Conservation (phyloP, 2,797 vertebrate genomes). For the Tiaroga cobitis region DNA sequence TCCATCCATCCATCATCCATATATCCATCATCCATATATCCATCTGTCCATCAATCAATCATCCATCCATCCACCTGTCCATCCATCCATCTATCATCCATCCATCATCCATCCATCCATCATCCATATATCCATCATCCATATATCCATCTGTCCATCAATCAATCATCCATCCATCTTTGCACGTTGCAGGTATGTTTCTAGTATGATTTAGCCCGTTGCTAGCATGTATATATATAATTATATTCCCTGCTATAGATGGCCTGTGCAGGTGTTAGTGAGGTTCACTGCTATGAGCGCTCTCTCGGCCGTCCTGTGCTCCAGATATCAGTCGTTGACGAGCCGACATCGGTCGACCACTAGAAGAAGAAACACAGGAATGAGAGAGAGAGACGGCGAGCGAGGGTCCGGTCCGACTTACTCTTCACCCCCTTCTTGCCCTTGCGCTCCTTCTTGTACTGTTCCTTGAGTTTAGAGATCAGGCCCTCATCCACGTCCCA, state of each 20-base stretch:
- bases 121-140: no score
- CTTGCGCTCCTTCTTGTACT: slow-evolving; percentile 99
- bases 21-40: no score
- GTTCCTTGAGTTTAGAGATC: slow-evolving; percentile 99
- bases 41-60: no score
- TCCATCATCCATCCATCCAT: no score
- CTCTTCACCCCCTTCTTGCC: slow-evolving; percentile 99
- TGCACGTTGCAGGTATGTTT: no score
- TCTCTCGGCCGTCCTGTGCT: neutral
- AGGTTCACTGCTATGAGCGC: neutral
- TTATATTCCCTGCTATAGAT: neutral
- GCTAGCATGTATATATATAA: no score
- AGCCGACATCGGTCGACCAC: slow-evolving; percentile 13
- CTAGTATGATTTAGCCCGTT: no score
- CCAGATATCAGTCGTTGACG: neutral
- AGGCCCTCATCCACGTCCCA: slow-evolving; percentile 99
- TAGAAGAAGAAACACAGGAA: slow-evolving; percentile 61
- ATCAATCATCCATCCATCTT: no score
- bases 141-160: rapidly evolving
- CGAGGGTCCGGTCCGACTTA: slow-evolving; percentile 90
- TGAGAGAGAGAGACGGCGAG: slow-evolving; percentile 52
- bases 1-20: no score
- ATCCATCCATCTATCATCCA: no score
- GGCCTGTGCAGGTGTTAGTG: neutral
- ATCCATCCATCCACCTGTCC: no score